phyloP scores from a whole-genome alignment of 2,888 invertebrate genomes.

The Tachina fera region DNA sequence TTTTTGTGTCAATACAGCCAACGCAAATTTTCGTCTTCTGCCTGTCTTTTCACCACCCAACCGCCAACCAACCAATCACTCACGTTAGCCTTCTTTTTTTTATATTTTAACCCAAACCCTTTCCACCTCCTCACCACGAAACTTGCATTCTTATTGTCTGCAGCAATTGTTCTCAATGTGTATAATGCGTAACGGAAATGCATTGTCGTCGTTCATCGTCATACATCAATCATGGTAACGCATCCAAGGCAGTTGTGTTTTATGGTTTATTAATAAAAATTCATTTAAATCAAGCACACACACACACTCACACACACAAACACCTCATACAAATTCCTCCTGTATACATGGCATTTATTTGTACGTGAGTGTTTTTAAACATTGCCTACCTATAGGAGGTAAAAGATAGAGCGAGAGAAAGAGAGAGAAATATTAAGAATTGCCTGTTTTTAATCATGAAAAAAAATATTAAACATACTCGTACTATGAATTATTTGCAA shows the following conservation, averaged over 20 bases:
- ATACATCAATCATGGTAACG: conserved; percentile 68
- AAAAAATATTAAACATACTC: conserved; percentile 5
- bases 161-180: conserved; percentile 50
- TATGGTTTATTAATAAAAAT: conserved; percentile 71
- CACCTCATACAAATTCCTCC: conserved; percentile 9
- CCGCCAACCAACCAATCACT: conserved; percentile 20
- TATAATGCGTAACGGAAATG: conserved; percentile 42
- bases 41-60: conserved; percentile 22
- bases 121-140: too few species aligned
- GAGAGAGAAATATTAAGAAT: not conserved
- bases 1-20: conserved; percentile 41
- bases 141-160: conserved; percentile 34
- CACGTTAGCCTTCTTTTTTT: conserved; percentile 12
- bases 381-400: conserved; percentile 26
- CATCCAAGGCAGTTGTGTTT: conserved; percentile 68
- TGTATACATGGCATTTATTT: conserved; percentile 17
- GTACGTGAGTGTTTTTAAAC: not conserved
- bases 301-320: not conserved
- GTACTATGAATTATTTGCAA: conserved; percentile 66
- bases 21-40: conserved; percentile 52
- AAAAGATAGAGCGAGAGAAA: not conserved
- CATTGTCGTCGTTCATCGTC: conserved; percentile 54
- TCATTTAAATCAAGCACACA: conserved; percentile 64
- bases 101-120: not conserved
- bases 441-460: conserved; percentile 51